Percentiles rank a stretch among this genome's conserved stretches.
These are phyloP conservation scores for Ichneumoninae sp. DNA, from an alignment of 2,888 invertebrate species.

Conservation along the genomic window DNA sequence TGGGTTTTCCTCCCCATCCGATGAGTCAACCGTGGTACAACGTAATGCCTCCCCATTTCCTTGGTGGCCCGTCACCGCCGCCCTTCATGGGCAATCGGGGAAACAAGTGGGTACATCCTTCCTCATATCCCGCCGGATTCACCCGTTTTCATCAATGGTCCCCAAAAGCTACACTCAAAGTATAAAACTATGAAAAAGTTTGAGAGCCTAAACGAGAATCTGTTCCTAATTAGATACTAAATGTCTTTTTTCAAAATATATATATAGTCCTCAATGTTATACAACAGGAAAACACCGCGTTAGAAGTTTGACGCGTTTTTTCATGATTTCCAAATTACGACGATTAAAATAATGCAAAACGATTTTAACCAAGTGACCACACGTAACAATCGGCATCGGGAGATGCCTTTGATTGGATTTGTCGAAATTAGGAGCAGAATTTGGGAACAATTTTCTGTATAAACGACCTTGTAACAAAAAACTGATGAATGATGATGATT, in stretches of 20 bases:
- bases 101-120: conserved; percentile 81
- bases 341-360: neutral
- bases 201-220: conserved; percentile 67
- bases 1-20: conserved; percentile 81
- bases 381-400: conserved; percentile 31
- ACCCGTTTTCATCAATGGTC: conserved; percentile 83
- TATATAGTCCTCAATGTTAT: conserved; percentile 24
- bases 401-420: conserved; percentile 41
- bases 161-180: conserved; percentile 81
- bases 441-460: conserved; percentile 72
- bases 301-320: neutral
- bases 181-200: conserved; percentile 69
- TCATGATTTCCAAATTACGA: conserved; percentile 34
- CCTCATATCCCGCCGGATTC: conserved; percentile 80
- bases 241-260: conserved; percentile 47
- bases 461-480: conserved; percentile 75
- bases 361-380: conserved; percentile 18
- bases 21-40: conserved; percentile 80
- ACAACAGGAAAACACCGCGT: conserved; percentile 13
- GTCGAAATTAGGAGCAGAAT: conserved; percentile 71
- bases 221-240: conserved; percentile 69
- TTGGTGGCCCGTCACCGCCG: conserved; percentile 81
- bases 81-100: conserved; percentile 81
- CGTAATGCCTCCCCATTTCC: conserved; percentile 80
- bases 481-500: conserved; percentile 78